Percentiles rank a stretch among this genome's conserved stretches.
phyloP scores from a whole-genome alignment of 2,888 invertebrate genomes.

The Biston stratarius region DNA sequence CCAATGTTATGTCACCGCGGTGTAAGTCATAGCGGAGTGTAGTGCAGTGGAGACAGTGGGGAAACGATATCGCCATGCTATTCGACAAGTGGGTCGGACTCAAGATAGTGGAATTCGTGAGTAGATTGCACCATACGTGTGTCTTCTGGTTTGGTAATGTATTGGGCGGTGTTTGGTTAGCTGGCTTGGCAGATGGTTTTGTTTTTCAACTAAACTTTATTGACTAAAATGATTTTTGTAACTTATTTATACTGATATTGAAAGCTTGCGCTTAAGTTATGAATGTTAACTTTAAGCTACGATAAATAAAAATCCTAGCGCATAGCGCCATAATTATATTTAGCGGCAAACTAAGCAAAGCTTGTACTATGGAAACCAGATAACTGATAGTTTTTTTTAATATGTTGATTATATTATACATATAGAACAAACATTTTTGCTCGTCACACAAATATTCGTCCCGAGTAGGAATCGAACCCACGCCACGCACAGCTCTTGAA shows the following conservation, averaged over 20 bases:
- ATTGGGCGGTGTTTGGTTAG: conserved; percentile 31
- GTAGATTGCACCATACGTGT: conserved; percentile 58
- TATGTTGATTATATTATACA: no score
- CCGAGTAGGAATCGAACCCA: no score
- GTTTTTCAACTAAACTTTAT: background rate
- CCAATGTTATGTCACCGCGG: conserved; percentile 57
- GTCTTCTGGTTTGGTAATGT: conserved; percentile 50
- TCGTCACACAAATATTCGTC: no score
- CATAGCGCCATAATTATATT: no score
- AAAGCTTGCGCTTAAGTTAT: background rate
- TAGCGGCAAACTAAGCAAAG: no score
- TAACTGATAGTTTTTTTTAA: no score
- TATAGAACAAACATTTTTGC: no score
- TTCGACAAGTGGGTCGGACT: conserved; percentile 86
- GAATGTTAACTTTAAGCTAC: no score
- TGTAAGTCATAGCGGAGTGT: conserved; percentile 43
- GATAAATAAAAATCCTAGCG: no score
- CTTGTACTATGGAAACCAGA: no score
- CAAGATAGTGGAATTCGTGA: conserved; percentile 84
- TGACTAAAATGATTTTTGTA: background rate
- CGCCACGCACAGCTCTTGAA: no score
- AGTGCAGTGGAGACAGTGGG: conserved; percentile 49
- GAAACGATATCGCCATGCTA: conserved; percentile 66
- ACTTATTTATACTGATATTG: background rate
- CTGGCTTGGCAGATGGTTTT: conserved; percentile 6